Base-by-base conservation (phyloP, 2,113 vertebrate genomes). In the Clarias macrocephalus region DNA sequence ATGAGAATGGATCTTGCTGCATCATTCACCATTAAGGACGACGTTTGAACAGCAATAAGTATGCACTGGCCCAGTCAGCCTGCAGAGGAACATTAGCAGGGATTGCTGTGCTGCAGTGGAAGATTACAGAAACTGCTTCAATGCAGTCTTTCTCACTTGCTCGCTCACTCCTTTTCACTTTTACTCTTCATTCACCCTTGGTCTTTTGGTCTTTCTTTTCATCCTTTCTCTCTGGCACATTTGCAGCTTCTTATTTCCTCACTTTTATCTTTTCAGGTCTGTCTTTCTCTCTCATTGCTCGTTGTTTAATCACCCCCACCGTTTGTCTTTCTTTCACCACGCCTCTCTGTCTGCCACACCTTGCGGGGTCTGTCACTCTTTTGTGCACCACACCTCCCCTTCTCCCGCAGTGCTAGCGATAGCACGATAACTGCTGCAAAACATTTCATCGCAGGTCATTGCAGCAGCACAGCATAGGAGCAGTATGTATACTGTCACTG, bases 71-170 rank as follows among this genome's bases (percentile, higher is more conserved):
- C 54, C 10, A 42, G 19, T 48, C 75, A 83, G 87, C 75, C 72
- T 72, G 68, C 73, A 37, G 82, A 81, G 80, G 42, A 89, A 85
- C 82, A 86, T 79, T 82, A 89, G 75, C 70, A 70, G 65, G 82
- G 85, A 88, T 89, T 86, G 88, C 85, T 87, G 87, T 80, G 37
- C 60, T 42, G 84, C 81, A 73, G 66, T 80, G 57, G 85, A 91
- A 80, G 81, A 82, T 89, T 88, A 79, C 7, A 19, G 33, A 80
- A 72, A 30, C 73, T 28, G 57, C 42, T 54, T 87, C 54, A 70
- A 72, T 81, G 85, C 63, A 82, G 77, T 80, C 60, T 68, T 56
- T 83, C 65, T 81, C 12, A 3, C 84, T 28, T 42, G 8, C 85
- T 59, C 80, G 21, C 23, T 11, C 66, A 42, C 42, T 48, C 48